phyloP scores from a whole-genome alignment of 2,113 vertebrate genomes.

The Proteles cristata region DNA sequence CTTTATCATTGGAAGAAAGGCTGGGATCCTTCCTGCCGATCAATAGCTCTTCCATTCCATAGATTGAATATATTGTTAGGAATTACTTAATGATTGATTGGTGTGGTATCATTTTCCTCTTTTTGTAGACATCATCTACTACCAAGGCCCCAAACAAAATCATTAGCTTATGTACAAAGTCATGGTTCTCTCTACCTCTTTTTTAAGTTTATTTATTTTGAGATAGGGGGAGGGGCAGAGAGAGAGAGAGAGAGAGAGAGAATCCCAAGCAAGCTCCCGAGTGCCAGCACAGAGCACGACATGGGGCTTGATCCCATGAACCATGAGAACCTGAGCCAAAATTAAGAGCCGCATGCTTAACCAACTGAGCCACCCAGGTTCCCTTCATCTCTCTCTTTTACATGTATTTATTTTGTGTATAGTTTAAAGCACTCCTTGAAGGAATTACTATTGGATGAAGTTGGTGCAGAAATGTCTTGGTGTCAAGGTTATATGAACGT shows the following conservation, averaged over 20 bases:
- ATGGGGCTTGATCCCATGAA: too few species aligned
- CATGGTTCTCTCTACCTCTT: not conserved
- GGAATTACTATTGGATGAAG: slow-evolving; percentile 57
- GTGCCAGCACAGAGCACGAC: too few species aligned
- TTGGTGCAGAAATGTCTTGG: not conserved
- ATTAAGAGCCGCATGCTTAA: too few species aligned
- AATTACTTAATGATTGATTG: slow-evolving; percentile 33
- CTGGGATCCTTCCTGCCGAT: slow-evolving; percentile 21
- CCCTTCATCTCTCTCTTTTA: not conserved
- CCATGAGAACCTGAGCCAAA: too few species aligned
- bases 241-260: too few species aligned
- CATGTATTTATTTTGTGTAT: not conserved
- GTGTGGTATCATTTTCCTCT: not conserved
- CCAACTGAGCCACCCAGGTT: too few species aligned
- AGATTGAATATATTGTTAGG: slow-evolving; percentile 63
- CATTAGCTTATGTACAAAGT: not conserved
- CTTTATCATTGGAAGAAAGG: slow-evolving; percentile 70
- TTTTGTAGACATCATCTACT: not conserved
- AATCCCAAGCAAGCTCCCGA: too few species aligned
- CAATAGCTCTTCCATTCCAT: slow-evolving; percentile 16
- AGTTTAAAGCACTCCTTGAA: slow-evolving; percentile 56
- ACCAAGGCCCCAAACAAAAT: not conserved
- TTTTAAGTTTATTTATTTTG: not conserved
- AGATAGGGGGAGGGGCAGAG: too few species aligned
- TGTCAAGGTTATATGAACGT: not conserved